A percentile compares a stretch with the other conserved stretches of the same genome.
These are phyloP conservation scores for Pristionchus arcanus DNA, from an alignment of 2,888 invertebrate species.

Conservation along the genomic window DNA sequence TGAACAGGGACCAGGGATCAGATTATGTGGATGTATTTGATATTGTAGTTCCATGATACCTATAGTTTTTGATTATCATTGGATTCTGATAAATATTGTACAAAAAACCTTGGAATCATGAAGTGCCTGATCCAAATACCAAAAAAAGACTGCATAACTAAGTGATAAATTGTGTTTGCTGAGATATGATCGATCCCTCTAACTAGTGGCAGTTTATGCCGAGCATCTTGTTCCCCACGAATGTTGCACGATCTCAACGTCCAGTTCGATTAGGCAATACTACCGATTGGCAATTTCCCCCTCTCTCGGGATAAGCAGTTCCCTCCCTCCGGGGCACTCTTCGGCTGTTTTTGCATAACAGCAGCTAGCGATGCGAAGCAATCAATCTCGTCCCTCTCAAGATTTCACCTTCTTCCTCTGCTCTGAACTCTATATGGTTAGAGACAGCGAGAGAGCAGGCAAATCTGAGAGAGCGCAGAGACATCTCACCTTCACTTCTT, in stretches of 20 bases:
- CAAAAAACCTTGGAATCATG: too few species aligned
- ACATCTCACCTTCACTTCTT: background rate
- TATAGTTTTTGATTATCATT: too few species aligned
- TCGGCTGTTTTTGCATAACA: slow-evolving; percentile 3
- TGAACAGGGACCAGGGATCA: background rate
- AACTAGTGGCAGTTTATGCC: too few species aligned
- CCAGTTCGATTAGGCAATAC: background rate
- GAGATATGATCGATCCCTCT: too few species aligned
- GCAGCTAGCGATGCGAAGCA: background rate
- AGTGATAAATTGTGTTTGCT: too few species aligned
- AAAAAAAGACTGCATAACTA: too few species aligned
- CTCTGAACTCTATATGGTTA: background rate
- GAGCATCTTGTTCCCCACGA: too few species aligned
- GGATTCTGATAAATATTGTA: too few species aligned
- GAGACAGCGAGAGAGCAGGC: background rate
- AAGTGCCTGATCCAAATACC: too few species aligned
- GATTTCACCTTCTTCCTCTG: background rate
- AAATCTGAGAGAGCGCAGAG: background rate
- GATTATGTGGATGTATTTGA: too few species aligned
- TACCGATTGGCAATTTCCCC: background rate
- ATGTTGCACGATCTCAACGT: background rate
- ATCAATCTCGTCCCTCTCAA: background rate
- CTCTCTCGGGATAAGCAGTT: background rate
- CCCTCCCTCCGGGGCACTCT: slow-evolving; percentile 10
- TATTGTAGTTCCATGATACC: too few species aligned